Percentiles rank a stretch among this genome's conserved stretches.
These are phyloP conservation scores for Periophthalmus magnuspinnatus DNA, from an alignment of 2,797 vertebrate genomes.

Conservation along the genomic window DNA sequence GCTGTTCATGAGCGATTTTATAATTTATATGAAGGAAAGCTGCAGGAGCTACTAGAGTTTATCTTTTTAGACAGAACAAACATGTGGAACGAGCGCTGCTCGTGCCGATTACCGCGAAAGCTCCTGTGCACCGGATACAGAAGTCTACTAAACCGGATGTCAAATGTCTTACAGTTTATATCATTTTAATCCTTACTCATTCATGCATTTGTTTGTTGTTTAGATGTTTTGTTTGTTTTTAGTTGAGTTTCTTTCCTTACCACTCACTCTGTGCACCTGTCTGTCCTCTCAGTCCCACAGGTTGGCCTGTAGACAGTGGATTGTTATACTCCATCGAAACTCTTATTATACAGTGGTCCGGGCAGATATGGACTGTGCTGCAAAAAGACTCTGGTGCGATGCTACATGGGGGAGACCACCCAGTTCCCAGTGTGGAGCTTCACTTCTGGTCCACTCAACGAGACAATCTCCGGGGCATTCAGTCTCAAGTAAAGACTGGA, in stretches of 20 bases:
- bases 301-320: slow-evolving; percentile 65
- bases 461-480: slow-evolving; percentile 77
- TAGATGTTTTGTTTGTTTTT: background rate
- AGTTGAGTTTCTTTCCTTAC: background rate
- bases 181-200: background rate
- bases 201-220: background rate
- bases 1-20: background rate
- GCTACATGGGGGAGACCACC: slow-evolving; percentile 67
- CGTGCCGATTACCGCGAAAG: background rate
- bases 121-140: background rate
- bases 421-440: slow-evolving; percentile 75
- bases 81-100: background rate
- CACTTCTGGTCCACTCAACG: slow-evolving; percentile 80
- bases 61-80: too few species aligned
- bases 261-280: background rate
- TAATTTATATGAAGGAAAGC: background rate
- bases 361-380: slow-evolving; percentile 74
- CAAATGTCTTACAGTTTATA: background rate
- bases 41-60: background rate
- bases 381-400: slow-evolving; percentile 71
- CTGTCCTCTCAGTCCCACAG: slow-evolving; percentile 57
- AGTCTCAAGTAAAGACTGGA: slow-evolving; percentile 69
- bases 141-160: background rate
- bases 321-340: slow-evolving; percentile 78
- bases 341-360: slow-evolving; percentile 74